A percentile compares a stretch with the other conserved stretches of the same genome.
phyloP scores from a whole-genome alignment of 2,888 invertebrate species.

The Apodemia zela region DNA sequence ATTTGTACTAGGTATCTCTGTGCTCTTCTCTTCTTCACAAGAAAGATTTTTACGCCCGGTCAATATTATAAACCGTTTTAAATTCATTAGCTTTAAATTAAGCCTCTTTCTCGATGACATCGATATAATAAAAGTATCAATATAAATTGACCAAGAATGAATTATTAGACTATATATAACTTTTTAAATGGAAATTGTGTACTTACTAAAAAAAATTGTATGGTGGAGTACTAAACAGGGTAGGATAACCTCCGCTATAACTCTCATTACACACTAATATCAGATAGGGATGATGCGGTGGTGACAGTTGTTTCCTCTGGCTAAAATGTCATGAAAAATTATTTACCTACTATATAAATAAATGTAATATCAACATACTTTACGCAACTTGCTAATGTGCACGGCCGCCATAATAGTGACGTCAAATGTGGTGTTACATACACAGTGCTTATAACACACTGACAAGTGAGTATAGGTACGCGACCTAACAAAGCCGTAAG shows the following conservation, averaged over 20 bases:
- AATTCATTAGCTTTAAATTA: too few species aligned
- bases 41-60: too few species aligned
- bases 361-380: background rate
- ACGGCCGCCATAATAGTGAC: background rate
- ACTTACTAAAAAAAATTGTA: constrained; percentile 71
- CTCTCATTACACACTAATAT: constrained; percentile 53
- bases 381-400: background rate
- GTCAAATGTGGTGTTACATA: too few species aligned
- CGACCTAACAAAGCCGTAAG: too few species aligned
- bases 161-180: background rate
- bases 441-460: background rate
- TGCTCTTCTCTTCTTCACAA: too few species aligned
- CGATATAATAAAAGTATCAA: too few species aligned
- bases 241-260: constrained; percentile 50
- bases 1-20: too few species aligned
- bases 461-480: too few species aligned
- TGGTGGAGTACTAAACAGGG: constrained; percentile 52
- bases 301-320: background rate
- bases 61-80: too few species aligned
- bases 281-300: background rate
- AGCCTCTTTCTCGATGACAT: too few species aligned
- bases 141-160: too few species aligned
- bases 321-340: background rate
- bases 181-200: background rate
- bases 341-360: too few species aligned